Conservation (phyloP, 2,113 vertebrate genomes). For the Sigmodon hispidus region DNA sequence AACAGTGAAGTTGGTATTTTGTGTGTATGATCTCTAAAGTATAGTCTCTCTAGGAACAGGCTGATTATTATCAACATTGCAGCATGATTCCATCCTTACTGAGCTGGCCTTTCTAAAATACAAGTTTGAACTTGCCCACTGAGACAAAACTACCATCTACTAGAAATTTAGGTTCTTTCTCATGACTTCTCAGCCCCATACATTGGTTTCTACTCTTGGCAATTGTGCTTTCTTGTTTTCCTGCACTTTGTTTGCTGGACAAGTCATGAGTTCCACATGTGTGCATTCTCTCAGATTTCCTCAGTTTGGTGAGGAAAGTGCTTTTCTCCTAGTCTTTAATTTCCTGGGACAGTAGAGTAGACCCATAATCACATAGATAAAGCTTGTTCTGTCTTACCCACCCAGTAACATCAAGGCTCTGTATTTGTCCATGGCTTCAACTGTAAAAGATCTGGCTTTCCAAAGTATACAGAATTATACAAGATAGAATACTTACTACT, state of each 20-base stretch:
- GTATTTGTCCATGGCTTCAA: background rate
- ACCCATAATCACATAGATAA: background rate
- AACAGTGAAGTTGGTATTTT: background rate
- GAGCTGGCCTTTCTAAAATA: slow-evolving; percentile 4
- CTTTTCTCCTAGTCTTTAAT: slow-evolving; percentile 16
- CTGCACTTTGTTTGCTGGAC: background rate
- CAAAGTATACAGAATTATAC: background rate
- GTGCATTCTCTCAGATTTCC: background rate
- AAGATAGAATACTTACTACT: background rate
- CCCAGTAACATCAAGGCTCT: slow-evolving; percentile 27
- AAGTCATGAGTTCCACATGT: background rate
- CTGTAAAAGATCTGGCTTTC: background rate
- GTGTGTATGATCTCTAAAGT: background rate
- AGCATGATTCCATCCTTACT: background rate
- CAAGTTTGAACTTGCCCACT: background rate
- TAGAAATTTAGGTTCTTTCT: background rate
- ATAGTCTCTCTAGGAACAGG: background rate
- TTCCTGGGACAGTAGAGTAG: background rate
- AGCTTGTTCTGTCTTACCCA: background rate
- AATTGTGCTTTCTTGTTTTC: background rate
- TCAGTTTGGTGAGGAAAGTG: background rate
- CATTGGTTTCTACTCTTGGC: background rate
- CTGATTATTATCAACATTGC: background rate
- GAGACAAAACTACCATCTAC: background rate
- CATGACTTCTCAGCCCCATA: background rate